These are phyloP conservation scores for Limonius californicus DNA, from an alignment of 1,140 invertebrate species.

Conservation along the genomic window DNA sequence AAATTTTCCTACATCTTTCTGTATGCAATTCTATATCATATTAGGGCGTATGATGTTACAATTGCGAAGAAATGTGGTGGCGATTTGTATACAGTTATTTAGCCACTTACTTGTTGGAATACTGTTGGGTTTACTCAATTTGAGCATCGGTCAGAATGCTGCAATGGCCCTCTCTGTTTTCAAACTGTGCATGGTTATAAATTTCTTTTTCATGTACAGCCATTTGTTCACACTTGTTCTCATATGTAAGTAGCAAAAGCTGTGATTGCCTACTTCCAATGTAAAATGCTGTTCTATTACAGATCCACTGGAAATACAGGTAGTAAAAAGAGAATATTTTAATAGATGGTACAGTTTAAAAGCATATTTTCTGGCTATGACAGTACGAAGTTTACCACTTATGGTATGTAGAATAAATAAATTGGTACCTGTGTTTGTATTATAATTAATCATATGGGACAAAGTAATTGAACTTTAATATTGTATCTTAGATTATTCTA, in stretches of 20 bases:
- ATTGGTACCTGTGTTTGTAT: too few relatives aligned
- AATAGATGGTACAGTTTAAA: slow-evolving; percentile 92
- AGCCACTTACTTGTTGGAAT: slow-evolving; percentile 55
- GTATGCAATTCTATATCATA: slow-evolving; percentile 53
- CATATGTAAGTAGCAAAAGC: slow-evolving; percentile 52
- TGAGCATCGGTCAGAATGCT: slow-evolving; percentile 53
- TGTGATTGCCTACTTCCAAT: too few relatives aligned
- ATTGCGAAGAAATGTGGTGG: slow-evolving; percentile 51
- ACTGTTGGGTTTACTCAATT: slow-evolving; percentile 56
- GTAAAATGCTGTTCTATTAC: neutral
- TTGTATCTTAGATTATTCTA: too few relatives aligned
- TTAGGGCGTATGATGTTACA: slow-evolving; percentile 53
- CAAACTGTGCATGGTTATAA: slow-evolving; percentile 55
- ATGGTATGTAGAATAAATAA: slow-evolving; percentile 55
- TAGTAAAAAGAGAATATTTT: slow-evolving; percentile 85
- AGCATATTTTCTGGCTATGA: slow-evolving; percentile 82
- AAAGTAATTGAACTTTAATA: too few relatives aligned
- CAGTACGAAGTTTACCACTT: slow-evolving; percentile 64
- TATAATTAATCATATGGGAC: too few relatives aligned
- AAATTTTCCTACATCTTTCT: slow-evolving; percentile 49
- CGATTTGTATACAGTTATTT: slow-evolving; percentile 52
- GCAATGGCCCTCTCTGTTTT: slow-evolving; percentile 53
- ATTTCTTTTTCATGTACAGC: slow-evolving; percentile 62
- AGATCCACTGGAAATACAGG: slow-evolving; percentile 85
- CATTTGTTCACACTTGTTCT: slow-evolving; percentile 58